Conservation (phyloP, 2,797 vertebrate genomes). For the Poliocrania exsul region DNA sequence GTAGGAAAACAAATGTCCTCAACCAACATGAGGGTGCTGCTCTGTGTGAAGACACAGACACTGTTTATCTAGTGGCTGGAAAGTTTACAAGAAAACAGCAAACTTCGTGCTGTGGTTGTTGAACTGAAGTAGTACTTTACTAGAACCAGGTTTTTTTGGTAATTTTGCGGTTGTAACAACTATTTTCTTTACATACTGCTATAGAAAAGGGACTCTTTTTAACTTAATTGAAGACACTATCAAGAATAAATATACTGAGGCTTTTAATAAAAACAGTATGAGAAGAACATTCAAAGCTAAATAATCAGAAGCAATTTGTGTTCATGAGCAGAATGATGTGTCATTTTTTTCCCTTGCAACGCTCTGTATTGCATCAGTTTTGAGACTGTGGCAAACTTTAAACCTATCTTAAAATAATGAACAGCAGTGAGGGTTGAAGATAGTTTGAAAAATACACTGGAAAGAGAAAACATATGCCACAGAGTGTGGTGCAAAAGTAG, state of each 20-base stretch:
- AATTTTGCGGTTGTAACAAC: slow-evolving; percentile 79
- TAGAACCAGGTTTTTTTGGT: slow-evolving; percentile 79
- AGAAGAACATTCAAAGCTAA: slow-evolving; percentile 76
- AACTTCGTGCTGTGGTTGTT: slow-evolving; percentile 77
- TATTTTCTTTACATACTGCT: slow-evolving; percentile 79
- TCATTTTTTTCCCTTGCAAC: slow-evolving; percentile 40
- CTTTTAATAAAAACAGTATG: slow-evolving; percentile 80
- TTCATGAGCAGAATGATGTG: slow-evolving; percentile 72
- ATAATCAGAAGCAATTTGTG: slow-evolving; percentile 80
- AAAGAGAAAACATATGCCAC: slow-evolving; percentile 89
- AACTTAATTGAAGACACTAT: slow-evolving; percentile 84
- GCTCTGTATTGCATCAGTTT: slow-evolving; percentile 70
- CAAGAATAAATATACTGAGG: slow-evolving; percentile 75
- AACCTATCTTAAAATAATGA: slow-evolving; percentile 86
- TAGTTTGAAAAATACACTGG: slow-evolving; percentile 87
- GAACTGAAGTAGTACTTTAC: slow-evolving; percentile 75
- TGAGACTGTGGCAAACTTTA: slow-evolving; percentile 80
- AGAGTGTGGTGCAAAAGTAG: slow-evolving; percentile 84
- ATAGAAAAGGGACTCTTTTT: slow-evolving; percentile 73
- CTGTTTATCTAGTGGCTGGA: slow-evolving; percentile 79
- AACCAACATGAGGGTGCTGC: slow-evolving; percentile 17
- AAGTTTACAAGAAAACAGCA: slow-evolving; percentile 71
- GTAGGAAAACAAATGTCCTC: not conserved
- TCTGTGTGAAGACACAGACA: slow-evolving; percentile 41
- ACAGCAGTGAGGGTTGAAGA: slow-evolving; percentile 79